Base-by-base conservation (phyloP, 53 echinoderm and acorn worm genomes). In the Echinometra lucunter region DNA sequence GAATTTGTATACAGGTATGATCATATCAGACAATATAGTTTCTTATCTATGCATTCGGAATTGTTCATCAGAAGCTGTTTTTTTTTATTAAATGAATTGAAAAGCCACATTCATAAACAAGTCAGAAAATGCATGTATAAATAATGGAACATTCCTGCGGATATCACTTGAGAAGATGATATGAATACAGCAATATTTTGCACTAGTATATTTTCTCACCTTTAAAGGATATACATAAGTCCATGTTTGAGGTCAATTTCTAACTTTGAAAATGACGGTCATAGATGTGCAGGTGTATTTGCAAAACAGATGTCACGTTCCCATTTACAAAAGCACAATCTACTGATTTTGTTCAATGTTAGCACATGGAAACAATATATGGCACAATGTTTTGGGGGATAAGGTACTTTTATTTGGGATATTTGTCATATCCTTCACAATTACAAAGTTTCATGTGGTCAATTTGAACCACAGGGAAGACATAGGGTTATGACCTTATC, bases 71-170 rank as follows among this genome's bases (percentile, higher is more conserved):
- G 40, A 38, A 35, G 42, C 13, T 35, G 72, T 78, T 23, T 42
- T 19, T 40, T 1, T 19, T 78, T 37, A 56, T 56, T 9, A 56
- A 56, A 7, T 13, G 7, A 13, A 56, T 56, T 56, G 56, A 56
- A 56, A n/a, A n/a, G n/a, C n/a, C 9, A 32, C 32, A 72, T 72
- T 28, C 15, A 30, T 72, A 32, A 4, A 35, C 72, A 34, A 70
- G 35, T 35, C 35, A 35, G 35, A 32, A 72, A 72, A 78, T 78
- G 78, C 38, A 78, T 7, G 7, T 72, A 72, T 78, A 37, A 38
- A 78, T 78, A 42, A 78, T 78, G 38, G 19, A 78, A 78, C 78
- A 78, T 78, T 78, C 78, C 78, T 78, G 78, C 42, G 19, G 78
- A 40, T 42, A 42, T 40, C 38, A 38, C 78, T 42, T 78, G 78